Percentiles rank a stretch among this genome's conserved stretches.
phyloP scores from a whole-genome alignment of 1,140 invertebrate genomes.

The Heliconius hewitsoni region DNA sequence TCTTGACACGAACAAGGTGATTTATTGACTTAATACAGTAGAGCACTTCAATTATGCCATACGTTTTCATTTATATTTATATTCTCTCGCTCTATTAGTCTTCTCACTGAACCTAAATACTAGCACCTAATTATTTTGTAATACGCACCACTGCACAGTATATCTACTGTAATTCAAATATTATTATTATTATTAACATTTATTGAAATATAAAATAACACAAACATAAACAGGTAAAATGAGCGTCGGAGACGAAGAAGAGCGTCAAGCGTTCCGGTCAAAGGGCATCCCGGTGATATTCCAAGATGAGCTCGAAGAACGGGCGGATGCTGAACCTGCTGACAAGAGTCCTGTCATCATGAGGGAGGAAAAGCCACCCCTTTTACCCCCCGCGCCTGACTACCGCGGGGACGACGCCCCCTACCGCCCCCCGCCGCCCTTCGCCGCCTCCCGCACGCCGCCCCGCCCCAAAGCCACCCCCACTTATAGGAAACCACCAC shows the following conservation, averaged over 20 bases:
- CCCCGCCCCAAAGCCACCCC: constrained; percentile 90
- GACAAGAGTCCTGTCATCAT: constrained; percentile 95
- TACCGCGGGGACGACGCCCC: constrained; percentile 83
- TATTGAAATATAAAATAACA: not conserved
- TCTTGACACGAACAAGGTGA: constrained; percentile 68
- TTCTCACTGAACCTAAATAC: not conserved
- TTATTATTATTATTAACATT: not conserved
- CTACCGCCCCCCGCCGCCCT: constrained; percentile 90
- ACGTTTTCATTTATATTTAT: not conserved
- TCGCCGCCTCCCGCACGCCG: constrained; percentile 87
- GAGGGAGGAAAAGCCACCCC: constrained; percentile 95
- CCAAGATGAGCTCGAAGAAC: constrained; percentile 95
- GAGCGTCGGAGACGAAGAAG: constrained; percentile 87
- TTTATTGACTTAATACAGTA: constrained; percentile 30
- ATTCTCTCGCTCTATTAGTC: constrained; percentile 27
- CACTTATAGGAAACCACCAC: constrained; percentile 93
- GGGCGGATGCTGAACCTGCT: constrained; percentile 87
- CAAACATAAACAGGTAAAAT: constrained; percentile 70
- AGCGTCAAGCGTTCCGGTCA: constrained; percentile 90
- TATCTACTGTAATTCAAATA: not conserved
- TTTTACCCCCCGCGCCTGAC: constrained; percentile 85
- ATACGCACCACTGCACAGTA: not conserved
- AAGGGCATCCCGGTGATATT: constrained; percentile 97
- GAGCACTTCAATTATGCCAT: constrained; percentile 29
- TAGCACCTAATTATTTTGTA: constrained; percentile 28